Conservation (phyloP, 1,140 invertebrate genomes). For the Aricia agestis region DNA sequence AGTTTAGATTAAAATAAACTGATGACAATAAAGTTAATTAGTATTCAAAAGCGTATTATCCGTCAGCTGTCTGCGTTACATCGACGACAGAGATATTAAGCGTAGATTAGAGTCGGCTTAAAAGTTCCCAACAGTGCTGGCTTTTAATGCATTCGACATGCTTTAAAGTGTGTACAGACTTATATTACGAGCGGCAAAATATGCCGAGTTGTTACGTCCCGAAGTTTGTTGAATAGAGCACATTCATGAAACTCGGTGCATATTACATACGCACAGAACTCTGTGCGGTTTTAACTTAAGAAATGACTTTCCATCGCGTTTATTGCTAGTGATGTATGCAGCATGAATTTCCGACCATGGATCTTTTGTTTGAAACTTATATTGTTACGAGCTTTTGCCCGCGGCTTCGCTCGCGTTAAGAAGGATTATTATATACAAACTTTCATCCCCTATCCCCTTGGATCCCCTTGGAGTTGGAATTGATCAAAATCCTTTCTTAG, state of each 20-base stretch:
- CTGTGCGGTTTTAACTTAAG: conserved; percentile 13
- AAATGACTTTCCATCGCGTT: conserved; percentile 13
- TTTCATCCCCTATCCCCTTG: too few relatives aligned
- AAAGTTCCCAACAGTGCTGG: not conserved
- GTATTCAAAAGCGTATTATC: conserved; percentile 3
- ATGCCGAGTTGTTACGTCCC: conserved; percentile 26
- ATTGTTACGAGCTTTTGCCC: too few relatives aligned
- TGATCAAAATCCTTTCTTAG: too few relatives aligned
- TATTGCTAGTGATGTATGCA: not conserved
- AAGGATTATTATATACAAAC: too few relatives aligned
- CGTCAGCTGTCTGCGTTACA: not conserved
- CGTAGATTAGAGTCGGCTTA: not conserved
- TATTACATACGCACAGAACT: conserved; percentile 13
- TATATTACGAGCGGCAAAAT: conserved; percentile 18
- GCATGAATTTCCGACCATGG: not conserved
- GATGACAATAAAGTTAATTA: not conserved
- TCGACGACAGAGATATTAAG: conserved; percentile 1
- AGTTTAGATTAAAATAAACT: not conserved
- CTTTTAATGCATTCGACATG: conserved; percentile 18
- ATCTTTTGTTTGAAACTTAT: not conserved
- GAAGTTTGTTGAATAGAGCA: conserved; percentile 33
- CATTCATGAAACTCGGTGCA: conserved; percentile 26
- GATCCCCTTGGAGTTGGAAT: too few relatives aligned
- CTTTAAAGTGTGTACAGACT: conserved; percentile 2
- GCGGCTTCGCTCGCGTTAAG: too few relatives aligned